phyloP scores from a whole-genome alignment of 2,113 vertebrate species.

The zebrafish (Danio rerio) region GRCz12tu NC_133177.1:17810001-17810500 shows the following conservation, averaged over 20 bases:
- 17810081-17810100: slow-evolving; percentile 91
- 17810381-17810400: slow-evolving; percentile 16
- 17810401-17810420: slow-evolving; percentile 30
- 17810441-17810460: slow-evolving; percentile 18
- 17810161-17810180: slow-evolving; percentile 26
- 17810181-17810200: slow-evolving; percentile 61
- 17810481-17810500: slow-evolving; percentile 10
- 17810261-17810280: slow-evolving; percentile 32
- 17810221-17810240: slow-evolving; percentile 24
- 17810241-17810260: slow-evolving; percentile 19
- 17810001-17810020: slow-evolving; percentile 32
- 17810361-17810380: slow-evolving; percentile 4
- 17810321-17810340: not conserved
- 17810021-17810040: not conserved
- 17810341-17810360: not conserved
- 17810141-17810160: slow-evolving; percentile 78
- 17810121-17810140: slow-evolving; percentile 92
- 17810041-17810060: not conserved
- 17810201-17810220: slow-evolving; percentile 30
- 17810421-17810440: slow-evolving; percentile 12
- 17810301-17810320: slow-evolving; percentile 16
- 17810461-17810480: not conserved
- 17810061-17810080: slow-evolving; percentile 67
- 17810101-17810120: slow-evolving; percentile 94
- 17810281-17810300: not conserved